Base-by-base conservation (phyloP, 1,140 invertebrate species). In the Drosophila repleta region DNA sequence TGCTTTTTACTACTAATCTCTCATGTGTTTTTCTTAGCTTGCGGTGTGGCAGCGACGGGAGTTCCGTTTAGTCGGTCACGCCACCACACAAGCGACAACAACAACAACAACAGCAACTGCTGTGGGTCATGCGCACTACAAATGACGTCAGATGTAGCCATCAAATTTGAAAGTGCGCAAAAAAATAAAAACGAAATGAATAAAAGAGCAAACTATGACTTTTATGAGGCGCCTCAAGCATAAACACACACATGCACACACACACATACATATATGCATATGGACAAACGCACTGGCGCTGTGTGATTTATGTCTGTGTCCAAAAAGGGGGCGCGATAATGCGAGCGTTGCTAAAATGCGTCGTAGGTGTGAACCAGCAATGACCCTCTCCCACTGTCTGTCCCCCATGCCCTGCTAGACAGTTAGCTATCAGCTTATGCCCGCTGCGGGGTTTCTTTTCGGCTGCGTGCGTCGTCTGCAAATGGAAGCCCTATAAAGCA, bases 1-100 rank as follows among this genome's bases (percentile, higher is more conserved):
- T 75, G 62, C 56, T 58, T 37, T 65, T 60, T 43, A 7, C n/a
- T 49, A 57, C 53, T 65, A 65, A 70, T 70, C 68, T 63, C 17
- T 55, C 53, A 56, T 70, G 62, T 74, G 48, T 83, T 72, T 63
- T 81, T 72, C 41, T 79, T 73, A 52, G 57, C 62, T 56, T 49
- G 57, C 41, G 52, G 66, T 39, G 48, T 26, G 29, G 52, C 53
- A 46, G 39, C 57, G 76, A 45, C 29, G 68, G 56, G 58, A 88
- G 83, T 88, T 88, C 79, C 84, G 83, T 88, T 88, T 79, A 79
- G 79, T 88, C 76, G 83, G 83, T 88, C 83, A 88, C 83, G 83
- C 83, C 83, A 83, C 76, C 72, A 88, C 69, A 82, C 76, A 88
- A 84, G 77, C 65, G 79, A 76, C 29, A 76, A 68, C 45, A 85